Conservation (phyloP, 2,888 invertebrate species). For the Boloria euphrosyne region DNA sequence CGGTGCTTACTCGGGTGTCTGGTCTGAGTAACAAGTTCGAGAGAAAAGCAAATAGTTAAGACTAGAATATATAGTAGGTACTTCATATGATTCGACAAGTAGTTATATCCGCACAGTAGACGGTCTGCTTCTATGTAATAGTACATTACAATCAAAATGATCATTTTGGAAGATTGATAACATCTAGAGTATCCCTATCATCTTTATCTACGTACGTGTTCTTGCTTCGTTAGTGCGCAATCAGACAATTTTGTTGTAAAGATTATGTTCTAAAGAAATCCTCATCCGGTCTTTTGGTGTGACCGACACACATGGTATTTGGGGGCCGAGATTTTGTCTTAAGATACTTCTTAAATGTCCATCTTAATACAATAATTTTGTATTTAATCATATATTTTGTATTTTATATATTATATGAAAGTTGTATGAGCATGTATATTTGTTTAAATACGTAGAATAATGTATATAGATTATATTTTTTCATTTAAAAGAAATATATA, state of each 20-base stretch:
- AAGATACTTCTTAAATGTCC: constrained; percentile 26
- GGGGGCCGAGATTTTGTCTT: constrained; percentile 31
- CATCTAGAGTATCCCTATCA: constrained; percentile 57
- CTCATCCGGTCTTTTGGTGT: constrained; percentile 72
- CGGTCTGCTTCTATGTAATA: not conserved
- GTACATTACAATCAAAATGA: constrained; percentile 22
- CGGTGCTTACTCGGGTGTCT: too few species aligned
- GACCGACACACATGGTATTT: constrained; percentile 54
- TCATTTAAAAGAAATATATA: too few species aligned
- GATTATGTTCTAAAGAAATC: constrained; percentile 78
- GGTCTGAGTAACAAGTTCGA: too few species aligned
- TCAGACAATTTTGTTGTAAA: constrained; percentile 79
- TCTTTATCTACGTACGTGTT: constrained; percentile 69
- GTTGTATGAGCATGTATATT: too few species aligned
- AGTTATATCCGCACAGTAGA: too few species aligned
- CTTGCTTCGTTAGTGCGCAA: constrained; percentile 74
- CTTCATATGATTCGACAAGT: too few species aligned
- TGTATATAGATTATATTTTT: too few species aligned
- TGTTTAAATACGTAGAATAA: too few species aligned
- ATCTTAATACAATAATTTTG: not conserved
- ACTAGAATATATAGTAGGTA: too few species aligned
- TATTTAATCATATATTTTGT: not conserved
- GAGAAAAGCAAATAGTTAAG: too few species aligned
- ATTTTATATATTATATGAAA: not conserved
- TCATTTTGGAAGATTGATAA: constrained; percentile 51